A percentile compares a stretch with the other conserved stretches of the same genome.
These are phyloP conservation scores for Spea multiplicata DNA, from an alignment of 2,113 vertebrate genomes.

Conservation along the genomic window DNA sequence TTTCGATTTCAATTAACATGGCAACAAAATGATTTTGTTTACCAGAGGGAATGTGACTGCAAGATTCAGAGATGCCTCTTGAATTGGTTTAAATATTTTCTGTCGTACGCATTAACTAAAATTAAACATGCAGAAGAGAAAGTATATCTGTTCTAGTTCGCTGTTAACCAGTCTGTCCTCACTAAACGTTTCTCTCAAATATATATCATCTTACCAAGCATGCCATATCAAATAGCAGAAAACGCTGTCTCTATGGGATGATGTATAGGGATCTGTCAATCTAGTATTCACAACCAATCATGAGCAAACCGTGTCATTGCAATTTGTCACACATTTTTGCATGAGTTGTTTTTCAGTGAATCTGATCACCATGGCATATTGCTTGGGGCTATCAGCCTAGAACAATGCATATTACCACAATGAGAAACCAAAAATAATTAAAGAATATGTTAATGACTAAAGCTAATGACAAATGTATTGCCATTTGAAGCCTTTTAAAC, in stretches of 20 bases:
- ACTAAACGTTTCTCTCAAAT: constrained; percentile 6
- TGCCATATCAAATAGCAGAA: constrained; percentile 37
- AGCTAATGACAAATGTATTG: constrained; percentile 44
- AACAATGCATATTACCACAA: constrained; percentile 41
- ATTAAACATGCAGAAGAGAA: not conserved
- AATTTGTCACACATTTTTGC: constrained; percentile 49
- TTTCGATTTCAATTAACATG: not conserved
- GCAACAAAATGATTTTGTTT: not conserved
- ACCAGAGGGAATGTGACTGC: too few species aligned
- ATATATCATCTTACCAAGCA: constrained; percentile 11
- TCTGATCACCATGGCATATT: constrained; percentile 42
- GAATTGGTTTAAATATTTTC: too few species aligned
- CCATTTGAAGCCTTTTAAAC: constrained; percentile 32
- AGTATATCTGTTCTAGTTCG: not conserved
- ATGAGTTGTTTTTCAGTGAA: constrained; percentile 41
- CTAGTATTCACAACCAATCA: constrained; percentile 35
- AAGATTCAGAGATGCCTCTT: too few species aligned
- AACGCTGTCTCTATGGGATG: constrained; percentile 15
- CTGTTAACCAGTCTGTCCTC: not conserved
- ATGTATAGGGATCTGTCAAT: constrained; percentile 38
- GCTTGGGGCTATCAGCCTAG: constrained; percentile 29
- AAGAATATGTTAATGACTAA: constrained; percentile 42
- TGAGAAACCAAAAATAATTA: constrained; percentile 44
- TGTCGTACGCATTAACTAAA: too few species aligned
- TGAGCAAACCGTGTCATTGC: constrained; percentile 39